Base-by-base conservation (phyloP, 2,797 vertebrate genomes). In the Tapirus indicus region DNA sequence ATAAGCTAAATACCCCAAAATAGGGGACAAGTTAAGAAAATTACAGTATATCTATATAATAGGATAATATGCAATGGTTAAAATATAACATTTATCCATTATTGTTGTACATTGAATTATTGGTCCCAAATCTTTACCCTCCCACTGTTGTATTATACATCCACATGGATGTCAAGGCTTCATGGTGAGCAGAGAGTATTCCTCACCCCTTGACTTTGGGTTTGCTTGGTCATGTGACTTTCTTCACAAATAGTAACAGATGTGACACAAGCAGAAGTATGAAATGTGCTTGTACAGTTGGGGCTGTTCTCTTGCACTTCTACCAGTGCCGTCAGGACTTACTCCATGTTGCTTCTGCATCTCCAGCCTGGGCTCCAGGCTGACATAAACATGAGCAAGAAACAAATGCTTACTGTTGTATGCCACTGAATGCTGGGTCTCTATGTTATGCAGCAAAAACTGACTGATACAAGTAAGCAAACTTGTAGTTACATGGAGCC, bases 101-200 rank as follows among this genome's bases (percentile, higher is more conserved):
- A 7, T 7, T 72, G 18, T 2, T 35, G 7, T 21, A 49, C 18
- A 38, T 0, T 21, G 54, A 17, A 54, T 56, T 62, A 14, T 18
- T 5, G 35, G 23, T 64, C 25, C 20, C n/a, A n/a, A 18, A 20
- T 44, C 41, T 58, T 77, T 66, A 62, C 2, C 41, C 91, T 23
- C 9, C 20, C 13, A 1, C 0, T 52, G 66, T 27, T 25, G 0
- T 29, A n/a, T 9, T 29, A 3, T 1, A 2, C 25, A 54, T 14
- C 32, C n/a, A 11, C 9, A 0, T 8, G 60, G 23, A 17, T 35
- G 44, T 1, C 6, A 5, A 0, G 18, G 7, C 56, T 62, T 52
- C 77, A 1, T 11, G 1, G 17, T 20, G 25, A 92, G 29, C n/a
- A 35, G 38, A 41, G 17, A 17, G 29, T 44, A 21, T 9, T 14